Conservation (phyloP, 2,113 vertebrate species). For the Channa argus region DNA sequence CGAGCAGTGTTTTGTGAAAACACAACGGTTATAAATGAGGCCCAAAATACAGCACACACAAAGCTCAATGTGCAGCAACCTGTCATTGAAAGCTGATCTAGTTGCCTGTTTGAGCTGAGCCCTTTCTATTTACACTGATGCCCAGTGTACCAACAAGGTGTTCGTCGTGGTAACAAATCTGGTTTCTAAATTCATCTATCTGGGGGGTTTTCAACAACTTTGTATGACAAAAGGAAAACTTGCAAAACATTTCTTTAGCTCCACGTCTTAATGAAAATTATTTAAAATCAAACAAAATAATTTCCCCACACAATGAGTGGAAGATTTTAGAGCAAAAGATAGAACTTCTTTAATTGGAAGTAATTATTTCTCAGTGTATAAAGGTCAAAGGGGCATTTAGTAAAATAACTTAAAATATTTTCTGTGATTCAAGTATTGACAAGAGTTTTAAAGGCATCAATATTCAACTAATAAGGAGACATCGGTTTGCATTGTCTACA, state of each 20-base stretch:
- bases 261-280: conserved; percentile 10
- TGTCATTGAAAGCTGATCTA: conserved; percentile 9
- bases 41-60: not conserved
- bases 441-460: conserved; percentile 46
- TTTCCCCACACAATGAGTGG: not conserved
- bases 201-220: not conserved
- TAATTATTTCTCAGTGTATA: not conserved
- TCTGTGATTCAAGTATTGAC: conserved; percentile 55
- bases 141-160: too few species aligned
- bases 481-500: not conserved
- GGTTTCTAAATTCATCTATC: not conserved
- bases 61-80: conserved; percentile 21
- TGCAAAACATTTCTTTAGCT: conserved; percentile 25
- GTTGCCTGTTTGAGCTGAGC: conserved; percentile 34
- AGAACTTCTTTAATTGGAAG: not conserved
- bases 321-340: not conserved
- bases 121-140: conserved; percentile 26
- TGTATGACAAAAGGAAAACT: conserved; percentile 1
- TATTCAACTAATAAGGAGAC: not conserved
- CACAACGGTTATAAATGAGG: not conserved
- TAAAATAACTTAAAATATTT: conserved; percentile 17
- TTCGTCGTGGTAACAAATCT: too few species aligned
- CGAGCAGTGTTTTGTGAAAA: not conserved
- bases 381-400: not conserved
- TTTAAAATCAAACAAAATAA: not conserved